A percentile compares a stretch with the other conserved stretches of the same genome.
Evolutionary conservation across 1,140 invertebrate genomes (phyloP).

Genomic region (Drosophila miranda): DNA sequence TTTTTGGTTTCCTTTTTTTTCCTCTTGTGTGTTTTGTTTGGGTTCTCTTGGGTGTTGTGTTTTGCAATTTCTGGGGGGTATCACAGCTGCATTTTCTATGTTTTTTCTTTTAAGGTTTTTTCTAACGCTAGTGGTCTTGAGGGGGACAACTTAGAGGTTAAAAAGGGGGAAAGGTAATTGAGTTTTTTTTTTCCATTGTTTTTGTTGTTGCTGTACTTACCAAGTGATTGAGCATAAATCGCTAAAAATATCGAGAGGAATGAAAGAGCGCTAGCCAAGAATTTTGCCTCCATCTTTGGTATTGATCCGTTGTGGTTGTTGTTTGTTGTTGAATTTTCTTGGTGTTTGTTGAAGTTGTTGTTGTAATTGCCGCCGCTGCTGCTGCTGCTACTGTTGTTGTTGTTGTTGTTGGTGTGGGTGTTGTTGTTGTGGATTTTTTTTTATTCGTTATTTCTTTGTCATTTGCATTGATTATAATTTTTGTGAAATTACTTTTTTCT

Average conservation of each 20-base stretch:
- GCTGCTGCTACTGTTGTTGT: constrained; percentile 30
- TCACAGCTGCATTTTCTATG: constrained; percentile 52
- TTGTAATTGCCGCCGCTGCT: constrained; percentile 36
- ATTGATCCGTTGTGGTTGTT: constrained; percentile 80
- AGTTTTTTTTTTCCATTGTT: background rate
- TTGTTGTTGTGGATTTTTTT: constrained; percentile 47
- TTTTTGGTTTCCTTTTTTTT: constrained; percentile 15
- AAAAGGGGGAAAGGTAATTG: constrained; percentile 4
- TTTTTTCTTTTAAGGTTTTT: constrained; percentile 10
- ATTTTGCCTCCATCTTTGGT: constrained; percentile 82
- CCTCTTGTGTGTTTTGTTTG: constrained; percentile 43
- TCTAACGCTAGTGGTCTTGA: background rate
- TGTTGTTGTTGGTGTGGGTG: constrained; percentile 33
- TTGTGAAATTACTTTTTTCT: constrained; percentile 51
- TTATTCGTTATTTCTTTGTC: constrained; percentile 60
- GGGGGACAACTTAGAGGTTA: constrained; percentile 38
- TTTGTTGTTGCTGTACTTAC: constrained; percentile 62
- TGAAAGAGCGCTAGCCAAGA: constrained; percentile 82
- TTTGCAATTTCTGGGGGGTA: constrained; percentile 60
- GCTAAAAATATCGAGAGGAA: constrained; percentile 82
- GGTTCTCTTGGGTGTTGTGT: constrained; percentile 49
- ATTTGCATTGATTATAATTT: constrained; percentile 64
- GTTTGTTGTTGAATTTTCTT: constrained; percentile 25
- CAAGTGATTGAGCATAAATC: constrained; percentile 81
- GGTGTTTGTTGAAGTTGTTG: constrained; percentile 50